Conservation (phyloP, 2,888 invertebrate species). For the Athalia circularis region DNA sequence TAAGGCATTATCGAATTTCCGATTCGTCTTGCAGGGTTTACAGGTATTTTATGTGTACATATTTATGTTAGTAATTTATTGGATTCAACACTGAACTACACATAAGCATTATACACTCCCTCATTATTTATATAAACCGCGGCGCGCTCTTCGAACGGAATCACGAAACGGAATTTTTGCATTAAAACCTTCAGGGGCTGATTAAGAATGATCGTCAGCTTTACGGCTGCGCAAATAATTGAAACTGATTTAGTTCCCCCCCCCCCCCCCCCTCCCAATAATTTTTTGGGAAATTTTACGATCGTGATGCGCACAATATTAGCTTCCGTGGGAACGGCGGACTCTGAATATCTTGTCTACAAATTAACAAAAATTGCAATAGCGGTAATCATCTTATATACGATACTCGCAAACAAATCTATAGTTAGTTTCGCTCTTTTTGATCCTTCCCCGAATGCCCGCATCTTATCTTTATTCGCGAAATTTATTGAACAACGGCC, state of each 20-base stretch:
- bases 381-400: no score
- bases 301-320: no score
- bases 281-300: neutral
- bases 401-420: no score
- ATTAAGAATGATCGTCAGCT: neutral
- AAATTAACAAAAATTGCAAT: no score
- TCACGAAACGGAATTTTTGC: no score
- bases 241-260: neutral
- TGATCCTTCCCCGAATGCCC: no score
- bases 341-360: no score
- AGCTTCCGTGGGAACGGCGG: no score
- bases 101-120: neutral
- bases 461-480: neutral
- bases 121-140: neutral
- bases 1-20: slow-evolving; percentile 72
- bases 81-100: slow-evolving; percentile 24
- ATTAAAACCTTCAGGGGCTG: neutral
- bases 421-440: no score
- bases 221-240: neutral
- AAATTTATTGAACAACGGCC: neutral
- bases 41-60: slow-evolving; percentile 45
- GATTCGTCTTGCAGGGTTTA: slow-evolving; percentile 65
- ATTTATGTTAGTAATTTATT: slow-evolving; percentile 23
- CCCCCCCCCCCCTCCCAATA: no score
- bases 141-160: no score